Conservation (phyloP, 2,113 vertebrate species). For the Passer domesticus region DNA sequence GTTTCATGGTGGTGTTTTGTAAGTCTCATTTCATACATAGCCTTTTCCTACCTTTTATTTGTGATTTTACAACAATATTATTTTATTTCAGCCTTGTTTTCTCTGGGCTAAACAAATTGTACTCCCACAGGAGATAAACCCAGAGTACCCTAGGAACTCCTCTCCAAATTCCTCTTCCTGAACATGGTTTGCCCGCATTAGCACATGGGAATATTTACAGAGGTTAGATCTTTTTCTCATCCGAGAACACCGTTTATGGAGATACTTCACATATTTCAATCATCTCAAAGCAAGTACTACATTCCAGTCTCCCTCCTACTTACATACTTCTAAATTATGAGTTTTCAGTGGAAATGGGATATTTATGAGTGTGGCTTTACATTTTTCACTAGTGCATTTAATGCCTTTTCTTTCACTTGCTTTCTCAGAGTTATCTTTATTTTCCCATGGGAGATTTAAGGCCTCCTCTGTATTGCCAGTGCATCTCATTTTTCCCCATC, state of each 20-base stretch:
- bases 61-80: background rate
- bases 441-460: slow-evolving; percentile 22
- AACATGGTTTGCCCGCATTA: background rate
- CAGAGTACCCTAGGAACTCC: background rate
- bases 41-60: background rate
- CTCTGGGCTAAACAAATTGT: background rate
- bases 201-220: background rate
- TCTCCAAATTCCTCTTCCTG: background rate
- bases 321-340: background rate
- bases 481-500: background rate
- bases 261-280: background rate
- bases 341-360: background rate
- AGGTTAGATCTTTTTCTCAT: background rate
- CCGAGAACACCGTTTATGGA: background rate
- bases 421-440: slow-evolving; percentile 7
- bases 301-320: background rate
- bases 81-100: background rate
- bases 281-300: background rate
- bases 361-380: background rate
- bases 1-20: background rate
- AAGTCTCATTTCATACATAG: background rate
- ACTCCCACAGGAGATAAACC: background rate
- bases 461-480: background rate
- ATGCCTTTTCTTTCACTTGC: background rate
- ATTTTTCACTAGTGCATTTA: background rate